A percentile compares a stretch with the other conserved stretches of the same genome.
These are phyloP conservation scores for Calcarius lapponicus DNA, from an alignment of 2,797 vertebrate species.

Conservation along the genomic window DNA sequence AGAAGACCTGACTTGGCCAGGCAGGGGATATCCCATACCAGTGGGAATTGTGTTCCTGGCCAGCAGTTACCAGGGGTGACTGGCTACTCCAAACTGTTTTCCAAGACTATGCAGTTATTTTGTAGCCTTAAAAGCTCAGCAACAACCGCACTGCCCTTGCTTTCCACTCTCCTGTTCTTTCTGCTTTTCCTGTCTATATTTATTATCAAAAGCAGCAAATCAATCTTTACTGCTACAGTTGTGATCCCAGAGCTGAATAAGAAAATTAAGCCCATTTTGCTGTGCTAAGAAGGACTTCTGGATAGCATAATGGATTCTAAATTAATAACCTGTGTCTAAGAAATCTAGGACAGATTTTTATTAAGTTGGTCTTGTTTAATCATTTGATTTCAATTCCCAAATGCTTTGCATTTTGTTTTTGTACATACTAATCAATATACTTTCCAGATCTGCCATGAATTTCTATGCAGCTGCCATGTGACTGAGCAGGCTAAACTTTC, in stretches of 20 bases:
- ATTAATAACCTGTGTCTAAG: not conserved
- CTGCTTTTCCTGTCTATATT: not conserved
- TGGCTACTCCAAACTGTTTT: not conserved
- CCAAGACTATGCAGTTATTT: not conserved
- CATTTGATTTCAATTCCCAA: constrained; percentile 16
- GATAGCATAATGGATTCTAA: constrained; percentile 12
- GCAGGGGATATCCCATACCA: not conserved
- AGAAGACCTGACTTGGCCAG: not conserved
- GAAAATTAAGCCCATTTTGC: constrained; percentile 2
- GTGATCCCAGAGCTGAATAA: not conserved
- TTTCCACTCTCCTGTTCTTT: not conserved
- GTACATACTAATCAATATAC: not conserved
- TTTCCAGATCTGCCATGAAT: not conserved
- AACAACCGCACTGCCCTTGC: not conserved
- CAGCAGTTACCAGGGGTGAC: not conserved
- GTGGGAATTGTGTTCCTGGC: not conserved
- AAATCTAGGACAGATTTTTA: constrained; percentile 10
- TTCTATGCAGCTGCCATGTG: not conserved
- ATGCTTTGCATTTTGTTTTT: not conserved
- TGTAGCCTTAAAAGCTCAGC: not conserved
- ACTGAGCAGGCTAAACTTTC: not conserved
- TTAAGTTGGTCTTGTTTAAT: constrained; percentile 24
- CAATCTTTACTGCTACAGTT: not conserved
- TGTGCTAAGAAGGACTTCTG: constrained; percentile 16
- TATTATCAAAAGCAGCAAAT: constrained; percentile 19